Conservation (phyloP, 2,888 invertebrate genomes). For the Chironomus tentans region DNA sequence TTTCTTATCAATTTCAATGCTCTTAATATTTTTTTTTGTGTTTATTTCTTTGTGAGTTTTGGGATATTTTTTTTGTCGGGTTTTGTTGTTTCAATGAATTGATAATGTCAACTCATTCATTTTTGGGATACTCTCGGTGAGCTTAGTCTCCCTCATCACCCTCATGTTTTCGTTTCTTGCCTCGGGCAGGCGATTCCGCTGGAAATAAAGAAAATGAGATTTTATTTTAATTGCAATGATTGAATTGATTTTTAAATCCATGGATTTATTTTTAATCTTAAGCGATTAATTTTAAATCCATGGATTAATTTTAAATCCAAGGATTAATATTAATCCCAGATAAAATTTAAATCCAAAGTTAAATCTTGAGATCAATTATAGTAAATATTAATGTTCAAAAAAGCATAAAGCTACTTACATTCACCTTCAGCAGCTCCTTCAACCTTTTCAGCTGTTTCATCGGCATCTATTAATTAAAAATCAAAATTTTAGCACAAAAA, state of each 20-base stretch:
- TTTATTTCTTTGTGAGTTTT: neutral
- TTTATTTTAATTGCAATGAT: too few relatives aligned
- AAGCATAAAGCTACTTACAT: constrained; percentile 35
- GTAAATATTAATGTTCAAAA: too few relatives aligned
- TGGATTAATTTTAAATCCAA: too few relatives aligned
- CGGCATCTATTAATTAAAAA: constrained; percentile 17
- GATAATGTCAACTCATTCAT: neutral
- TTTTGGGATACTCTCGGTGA: neutral
- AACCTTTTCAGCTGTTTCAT: constrained; percentile 41
- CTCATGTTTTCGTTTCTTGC: constrained; percentile 65
- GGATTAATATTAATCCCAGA: too few relatives aligned
- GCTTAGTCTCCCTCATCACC: constrained; percentile 33
- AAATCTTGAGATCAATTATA: too few relatives aligned
- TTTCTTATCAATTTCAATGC: neutral
- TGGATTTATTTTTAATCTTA: too few relatives aligned
- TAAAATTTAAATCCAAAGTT: too few relatives aligned
- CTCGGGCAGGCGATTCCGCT: constrained; percentile 49
- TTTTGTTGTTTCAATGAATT: neutral
- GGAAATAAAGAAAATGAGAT: neutral
- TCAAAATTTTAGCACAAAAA: neutral
- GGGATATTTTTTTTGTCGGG: neutral
- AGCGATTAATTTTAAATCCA: too few relatives aligned
- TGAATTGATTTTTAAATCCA: too few relatives aligned
- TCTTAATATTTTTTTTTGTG: neutral
- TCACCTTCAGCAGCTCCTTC: constrained; percentile 39